phyloP scores from a whole-genome alignment of 2,797 vertebrate species.

The Caiman crocodilus region DNA sequence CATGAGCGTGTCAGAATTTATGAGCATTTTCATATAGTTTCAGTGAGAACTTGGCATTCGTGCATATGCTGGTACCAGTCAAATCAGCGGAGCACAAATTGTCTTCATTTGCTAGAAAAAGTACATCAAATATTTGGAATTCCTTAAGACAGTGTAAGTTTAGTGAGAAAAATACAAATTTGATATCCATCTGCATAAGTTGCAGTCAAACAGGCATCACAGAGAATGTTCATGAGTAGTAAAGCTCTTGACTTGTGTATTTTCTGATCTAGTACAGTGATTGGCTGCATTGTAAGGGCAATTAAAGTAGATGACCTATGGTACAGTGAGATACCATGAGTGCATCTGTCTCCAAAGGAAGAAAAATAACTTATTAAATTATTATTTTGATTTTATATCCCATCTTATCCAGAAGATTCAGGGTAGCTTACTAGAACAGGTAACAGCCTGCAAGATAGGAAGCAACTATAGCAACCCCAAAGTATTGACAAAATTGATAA shows the following conservation, averaged over 20 bases:
- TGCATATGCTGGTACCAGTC: not conserved
- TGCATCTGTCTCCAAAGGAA: not conserved
- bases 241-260: not conserved
- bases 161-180: not conserved
- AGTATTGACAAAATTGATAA: too few species aligned
- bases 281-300: not conserved
- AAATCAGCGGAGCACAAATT: not conserved
- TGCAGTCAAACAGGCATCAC: not conserved
- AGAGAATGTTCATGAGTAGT: not conserved
- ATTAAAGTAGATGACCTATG: not conserved
- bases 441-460: too few species aligned
- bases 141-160: not conserved
- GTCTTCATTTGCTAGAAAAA: not conserved
- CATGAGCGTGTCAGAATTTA: not conserved
- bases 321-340: not conserved
- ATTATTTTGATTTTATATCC: too few species aligned
- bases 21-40: not conserved
- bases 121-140: not conserved
- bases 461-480: too few species aligned
- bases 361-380: not conserved
- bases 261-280: not conserved
- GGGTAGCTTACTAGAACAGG: too few species aligned
- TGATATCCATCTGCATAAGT: not conserved
- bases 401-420: too few species aligned
- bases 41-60: not conserved